phyloP scores from a whole-genome alignment of 2,797 vertebrate genomes.

The Jordanella pulchra region DNA sequence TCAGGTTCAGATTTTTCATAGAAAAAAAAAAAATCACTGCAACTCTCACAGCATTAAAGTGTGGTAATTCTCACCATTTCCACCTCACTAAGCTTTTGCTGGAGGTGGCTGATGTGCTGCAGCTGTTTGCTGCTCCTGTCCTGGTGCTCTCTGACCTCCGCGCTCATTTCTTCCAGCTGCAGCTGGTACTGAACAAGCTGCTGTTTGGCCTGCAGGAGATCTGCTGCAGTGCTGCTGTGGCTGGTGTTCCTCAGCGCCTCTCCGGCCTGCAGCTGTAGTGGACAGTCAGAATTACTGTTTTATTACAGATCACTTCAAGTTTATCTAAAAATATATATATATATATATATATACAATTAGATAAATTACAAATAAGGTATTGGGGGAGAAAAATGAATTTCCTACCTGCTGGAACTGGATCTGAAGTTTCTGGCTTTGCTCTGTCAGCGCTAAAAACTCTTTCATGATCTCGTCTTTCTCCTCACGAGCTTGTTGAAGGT shows the following conservation, averaged over 20 bases:
- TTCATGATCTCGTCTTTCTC: conserved; percentile 96
- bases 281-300: conserved; percentile 11
- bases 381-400: neutral
- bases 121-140: conserved; percentile 80
- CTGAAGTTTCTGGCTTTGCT: conserved; percentile 96
- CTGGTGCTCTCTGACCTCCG: conserved; percentile 76
- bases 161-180: conserved; percentile 86
- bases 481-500: conserved; percentile 93
- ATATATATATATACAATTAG: neutral
- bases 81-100: conserved; percentile 76
- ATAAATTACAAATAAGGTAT: neutral
- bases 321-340: neutral
- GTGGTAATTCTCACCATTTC: conserved; percentile 80
- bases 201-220: conserved; percentile 90
- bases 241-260: conserved; percentile 91
- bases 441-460: conserved; percentile 93
- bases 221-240: conserved; percentile 90
- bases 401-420: conserved; percentile 96
- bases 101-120: conserved; percentile 78
- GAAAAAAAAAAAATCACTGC: neutral
- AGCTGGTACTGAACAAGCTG: conserved; percentile 89
- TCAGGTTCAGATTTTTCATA: conserved; percentile 28
- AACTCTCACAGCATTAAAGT: neutral
- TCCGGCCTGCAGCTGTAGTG: conserved; percentile 89
- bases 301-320: neutral